Base-by-base conservation (phyloP, 1,140 invertebrate genomes). In the Megalopta genalis region DNA sequence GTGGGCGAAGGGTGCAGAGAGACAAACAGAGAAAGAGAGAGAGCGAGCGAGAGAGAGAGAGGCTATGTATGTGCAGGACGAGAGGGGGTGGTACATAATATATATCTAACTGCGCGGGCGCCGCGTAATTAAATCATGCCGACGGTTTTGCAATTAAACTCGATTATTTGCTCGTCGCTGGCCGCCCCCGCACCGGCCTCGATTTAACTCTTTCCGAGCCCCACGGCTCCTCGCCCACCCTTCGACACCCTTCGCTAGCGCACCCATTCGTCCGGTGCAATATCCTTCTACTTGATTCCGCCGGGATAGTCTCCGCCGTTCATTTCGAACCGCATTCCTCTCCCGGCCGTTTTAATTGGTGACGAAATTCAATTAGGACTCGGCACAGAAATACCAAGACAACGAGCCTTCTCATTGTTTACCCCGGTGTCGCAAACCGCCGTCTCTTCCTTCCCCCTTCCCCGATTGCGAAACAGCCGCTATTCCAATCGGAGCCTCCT, bases 91-190 rank as follows among this genome's bases (percentile, higher is more conserved):
- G 76, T 83, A 86, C 72, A 77, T 86, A 83, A 85, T 86, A 77
- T 86, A 86, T 83, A 86, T 86, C 85, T 85, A 80, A 80, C 74
- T 83, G 75, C 71, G 75, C 86, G 83, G 87, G 87, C 83, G 88
- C 87, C 86, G 88, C 90, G 91, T 93, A 93, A 93, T 93, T 93
- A 93, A 93, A 93, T 93, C 92, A 93, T 92, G 91, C 91, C 91
- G 91, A 92, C 92, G 92, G 91, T 93, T 93, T 93, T 92, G 92
- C 92, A 93, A 93, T 93, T 93, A 93, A 93, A 93, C 92, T 93
- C 92, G 92, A 93, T 93, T 93, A 93, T 93, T 93, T 92, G 92
- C 92, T 92, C 91, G 92, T 92, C 90, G 90, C 90, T 88, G 86
- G 84, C 84, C 88, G 79, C 87, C 87, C 87, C 89, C 21, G 84